phyloP scores from a whole-genome alignment of 2,888 invertebrate species.

The Tyria jacobaeae region DNA sequence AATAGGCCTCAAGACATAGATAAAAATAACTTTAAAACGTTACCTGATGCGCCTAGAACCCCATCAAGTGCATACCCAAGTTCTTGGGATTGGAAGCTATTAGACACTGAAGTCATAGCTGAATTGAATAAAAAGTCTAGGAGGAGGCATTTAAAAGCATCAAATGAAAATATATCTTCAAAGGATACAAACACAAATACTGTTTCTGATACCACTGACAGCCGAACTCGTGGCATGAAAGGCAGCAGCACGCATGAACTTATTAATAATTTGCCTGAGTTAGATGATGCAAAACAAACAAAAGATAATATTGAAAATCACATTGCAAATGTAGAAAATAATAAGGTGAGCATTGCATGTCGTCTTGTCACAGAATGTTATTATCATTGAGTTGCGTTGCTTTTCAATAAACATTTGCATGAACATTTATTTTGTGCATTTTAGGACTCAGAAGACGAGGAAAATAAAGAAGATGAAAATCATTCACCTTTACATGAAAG shows the following conservation, averaged over 20 bases:
- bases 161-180: slow-evolving; percentile 80
- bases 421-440: slow-evolving; percentile 74
- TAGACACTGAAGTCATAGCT: slow-evolving; percentile 82
- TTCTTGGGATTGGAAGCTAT: slow-evolving; percentile 91
- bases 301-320: slow-evolving; percentile 42
- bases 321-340: slow-evolving; percentile 54
- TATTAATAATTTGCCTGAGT: slow-evolving; percentile 77
- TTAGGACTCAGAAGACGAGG: slow-evolving; percentile 69
- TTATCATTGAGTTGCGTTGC: slow-evolving; percentile 78
- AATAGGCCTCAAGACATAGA: slow-evolving; percentile 93
- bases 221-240: slow-evolving; percentile 69
- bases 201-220: slow-evolving; percentile 71
- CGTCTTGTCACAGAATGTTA: slow-evolving; percentile 57
- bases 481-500: slow-evolving; percentile 19
- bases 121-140: slow-evolving; percentile 77
- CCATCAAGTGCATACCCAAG: slow-evolving; percentile 90
- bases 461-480: slow-evolving; percentile 30
- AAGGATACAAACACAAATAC: slow-evolving; percentile 77
- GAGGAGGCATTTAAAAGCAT: slow-evolving; percentile 73
- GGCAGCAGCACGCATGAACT: slow-evolving; percentile 79
- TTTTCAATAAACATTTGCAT: slow-evolving; percentile 79
- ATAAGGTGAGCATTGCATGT: slow-evolving; percentile 76
- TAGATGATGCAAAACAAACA: slow-evolving; percentile 66
- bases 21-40: slow-evolving; percentile 88
- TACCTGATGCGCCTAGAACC: slow-evolving; percentile 94